A percentile compares a stretch with the other conserved stretches of the same genome.
Evolutionary conservation across 2,888 invertebrate genomes (phyloP).

Genomic region (Cosmorhoe ocellata): DNA sequence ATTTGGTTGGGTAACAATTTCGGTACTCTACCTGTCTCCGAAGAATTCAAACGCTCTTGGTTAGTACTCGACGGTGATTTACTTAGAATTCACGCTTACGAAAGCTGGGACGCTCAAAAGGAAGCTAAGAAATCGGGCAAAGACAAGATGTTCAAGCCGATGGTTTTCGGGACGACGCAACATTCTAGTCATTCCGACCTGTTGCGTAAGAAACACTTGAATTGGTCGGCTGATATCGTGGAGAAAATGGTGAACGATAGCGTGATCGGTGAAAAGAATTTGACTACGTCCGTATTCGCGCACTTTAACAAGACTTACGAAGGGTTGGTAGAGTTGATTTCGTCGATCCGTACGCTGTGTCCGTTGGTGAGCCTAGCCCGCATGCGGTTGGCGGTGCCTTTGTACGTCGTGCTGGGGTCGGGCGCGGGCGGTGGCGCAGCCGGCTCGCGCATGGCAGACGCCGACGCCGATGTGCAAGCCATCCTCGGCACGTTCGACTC

Average conservation of each 20-base stretch:
- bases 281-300: constrained; percentile 84
- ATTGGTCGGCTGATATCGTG: constrained; percentile 86
- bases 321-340: constrained; percentile 88
- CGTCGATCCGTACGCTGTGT: constrained; percentile 90
- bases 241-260: constrained; percentile 85
- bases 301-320: constrained; percentile 87
- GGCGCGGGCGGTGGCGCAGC: constrained; percentile 73
- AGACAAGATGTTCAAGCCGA: constrained; percentile 70
- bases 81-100: constrained; percentile 85
- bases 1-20: constrained; percentile 85
- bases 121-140: constrained; percentile 65
- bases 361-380: constrained; percentile 87
- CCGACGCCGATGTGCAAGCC: constrained; percentile 88
- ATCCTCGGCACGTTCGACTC: constrained; percentile 90
- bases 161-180: constrained; percentile 88
- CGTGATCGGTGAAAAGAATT: constrained; percentile 83
- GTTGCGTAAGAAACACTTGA: constrained; percentile 82
- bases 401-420: constrained; percentile 88
- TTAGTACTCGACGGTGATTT: constrained; percentile 88
- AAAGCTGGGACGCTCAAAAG: constrained; percentile 82
- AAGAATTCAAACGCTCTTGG: constrained; percentile 87
- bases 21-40: constrained; percentile 85
- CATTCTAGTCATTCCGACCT: constrained; percentile 87
- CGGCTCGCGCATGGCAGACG: constrained; percentile 63
- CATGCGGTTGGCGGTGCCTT: constrained; percentile 84